Evolutionary conservation across 2,113 vertebrate genomes (phyloP).

Genomic region (Istiophorus platypterus): DNA sequence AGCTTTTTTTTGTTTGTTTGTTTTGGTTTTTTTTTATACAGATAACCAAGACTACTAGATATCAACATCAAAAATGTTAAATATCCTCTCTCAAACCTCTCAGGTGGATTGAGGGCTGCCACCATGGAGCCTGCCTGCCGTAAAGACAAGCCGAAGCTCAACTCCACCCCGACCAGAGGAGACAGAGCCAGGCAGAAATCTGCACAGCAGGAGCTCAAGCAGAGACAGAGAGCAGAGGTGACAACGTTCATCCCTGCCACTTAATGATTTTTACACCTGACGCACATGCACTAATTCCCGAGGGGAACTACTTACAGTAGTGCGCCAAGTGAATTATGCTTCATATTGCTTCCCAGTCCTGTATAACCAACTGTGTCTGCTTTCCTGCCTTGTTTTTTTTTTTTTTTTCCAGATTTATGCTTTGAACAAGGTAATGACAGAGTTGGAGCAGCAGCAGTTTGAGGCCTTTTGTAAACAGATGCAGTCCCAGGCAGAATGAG

Average conservation of each 20-base stretch:
- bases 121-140: slow-evolving; percentile 89
- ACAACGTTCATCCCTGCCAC: not conserved
- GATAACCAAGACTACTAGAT: not conserved
- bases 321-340: not conserved
- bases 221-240: slow-evolving; percentile 94
- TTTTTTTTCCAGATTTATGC: slow-evolving; percentile 89
- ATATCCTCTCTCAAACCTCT: not conserved
- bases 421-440: slow-evolving; percentile 97
- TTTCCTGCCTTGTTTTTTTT: not conserved
- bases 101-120: slow-evolving; percentile 1
- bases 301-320: not conserved
- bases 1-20: too few relatives aligned
- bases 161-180: slow-evolving; percentile 88
- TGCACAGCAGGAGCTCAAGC: slow-evolving; percentile 94
- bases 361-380: not conserved
- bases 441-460: slow-evolving; percentile 97
- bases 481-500: slow-evolving; percentile 89
- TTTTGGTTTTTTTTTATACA: not conserved
- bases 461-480: slow-evolving; percentile 97
- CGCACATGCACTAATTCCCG: rapidly evolving
- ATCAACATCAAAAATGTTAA: not conserved
- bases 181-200: slow-evolving; percentile 92
- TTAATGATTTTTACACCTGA: not conserved
- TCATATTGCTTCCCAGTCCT: not conserved
- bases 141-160: slow-evolving; percentile 90